Percentiles rank a stretch among this genome's conserved stretches.
These are phyloP conservation scores for Eilema griseolum DNA, from an alignment of 2,888 invertebrate genomes.

Conservation along the genomic window DNA sequence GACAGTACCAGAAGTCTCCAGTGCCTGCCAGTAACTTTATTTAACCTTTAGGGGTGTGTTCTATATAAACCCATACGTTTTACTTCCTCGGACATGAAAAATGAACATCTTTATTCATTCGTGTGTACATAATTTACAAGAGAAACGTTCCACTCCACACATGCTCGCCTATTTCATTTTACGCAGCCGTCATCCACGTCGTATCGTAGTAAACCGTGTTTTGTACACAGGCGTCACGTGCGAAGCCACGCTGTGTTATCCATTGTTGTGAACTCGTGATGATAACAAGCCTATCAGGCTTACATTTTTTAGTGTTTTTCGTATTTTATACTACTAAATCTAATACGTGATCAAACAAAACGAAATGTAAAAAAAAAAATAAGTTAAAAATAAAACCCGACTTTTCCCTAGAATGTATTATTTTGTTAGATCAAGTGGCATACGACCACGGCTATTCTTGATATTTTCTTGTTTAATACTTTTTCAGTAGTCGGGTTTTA, in stretches of 20 bases:
- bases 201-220: conserved; percentile 18
- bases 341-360: too few relatives aligned
- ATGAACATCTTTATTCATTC: background rate
- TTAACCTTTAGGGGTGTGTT: background rate
- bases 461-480: too few relatives aligned
- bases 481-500: too few relatives aligned
- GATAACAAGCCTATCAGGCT: background rate
- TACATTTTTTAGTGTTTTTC: background rate
- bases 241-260: conserved; percentile 23
- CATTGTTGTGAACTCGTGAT: conserved; percentile 32
- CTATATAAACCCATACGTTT: background rate
- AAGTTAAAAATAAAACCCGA: too few relatives aligned
- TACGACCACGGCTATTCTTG: too few relatives aligned
- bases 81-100: background rate
- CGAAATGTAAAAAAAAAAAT: too few relatives aligned
- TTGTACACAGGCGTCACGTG: conserved; percentile 41
- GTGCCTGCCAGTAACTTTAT: too few relatives aligned
- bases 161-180: conserved; percentile 8
- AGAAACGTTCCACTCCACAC: background rate
- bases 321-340: background rate
- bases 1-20: too few relatives aligned
- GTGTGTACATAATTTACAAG: background rate
- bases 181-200: background rate
- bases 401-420: too few relatives aligned
- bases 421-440: too few relatives aligned